phyloP scores from a whole-genome alignment of 92 coral and sea anemone genomes.

The Porites cylindrica region DNA sequence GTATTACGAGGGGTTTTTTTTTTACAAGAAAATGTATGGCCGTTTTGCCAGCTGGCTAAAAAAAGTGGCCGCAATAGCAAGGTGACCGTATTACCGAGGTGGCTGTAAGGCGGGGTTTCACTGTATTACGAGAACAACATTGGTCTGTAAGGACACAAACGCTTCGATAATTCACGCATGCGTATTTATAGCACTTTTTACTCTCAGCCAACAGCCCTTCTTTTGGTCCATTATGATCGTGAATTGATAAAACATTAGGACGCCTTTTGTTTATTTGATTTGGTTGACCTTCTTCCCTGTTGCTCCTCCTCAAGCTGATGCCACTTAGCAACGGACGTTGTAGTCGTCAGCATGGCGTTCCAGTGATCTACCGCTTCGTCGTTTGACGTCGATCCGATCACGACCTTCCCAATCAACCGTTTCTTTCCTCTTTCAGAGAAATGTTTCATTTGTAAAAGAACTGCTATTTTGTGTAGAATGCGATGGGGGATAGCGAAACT shows the following conservation, averaged over 20 bases:
- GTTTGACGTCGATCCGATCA: constrained; percentile 85
- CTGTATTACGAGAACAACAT: no score
- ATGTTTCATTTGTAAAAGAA: constrained; percentile 85
- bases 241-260: neutral
- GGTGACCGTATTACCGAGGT: no score
- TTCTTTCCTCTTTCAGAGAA: constrained; percentile 92
- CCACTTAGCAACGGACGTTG: constrained; percentile 93
- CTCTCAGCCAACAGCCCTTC: neutral
- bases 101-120: no score
- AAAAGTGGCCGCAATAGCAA: no score
- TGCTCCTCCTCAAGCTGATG: constrained; percentile 76
- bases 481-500: constrained; percentile 88
- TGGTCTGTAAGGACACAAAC: no score
- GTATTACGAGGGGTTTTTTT: no score
- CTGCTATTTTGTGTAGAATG: constrained; percentile 83
- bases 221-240: neutral
- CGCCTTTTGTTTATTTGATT: constrained; percentile 25
- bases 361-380: constrained; percentile 97
- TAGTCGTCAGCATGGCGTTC: constrained; percentile 90
- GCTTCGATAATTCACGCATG: no score
- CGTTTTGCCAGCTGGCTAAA: no score
- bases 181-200: neutral
- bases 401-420: constrained; percentile 77
- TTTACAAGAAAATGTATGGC: no score
- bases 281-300: constrained; percentile 10